Evolutionary conservation across 2,888 invertebrate species (phyloP), one percentile per base, ranked within the genome.

Genomic region (Pterostichus niger): DNA sequence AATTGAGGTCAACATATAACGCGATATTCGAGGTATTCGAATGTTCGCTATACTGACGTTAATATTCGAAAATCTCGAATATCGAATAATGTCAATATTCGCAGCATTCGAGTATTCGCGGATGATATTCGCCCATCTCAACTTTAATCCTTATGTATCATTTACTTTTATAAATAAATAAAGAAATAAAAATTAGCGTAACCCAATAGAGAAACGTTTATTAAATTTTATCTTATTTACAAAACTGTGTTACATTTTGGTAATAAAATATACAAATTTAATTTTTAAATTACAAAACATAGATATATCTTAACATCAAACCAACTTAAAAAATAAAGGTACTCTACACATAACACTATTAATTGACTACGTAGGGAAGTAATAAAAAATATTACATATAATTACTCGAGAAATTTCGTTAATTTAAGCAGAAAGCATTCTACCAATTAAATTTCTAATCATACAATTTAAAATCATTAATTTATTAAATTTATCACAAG

Each of bases 191-290:
- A 61, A 13, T 40, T 61, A 52, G 24, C 15, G 73, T 81, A 71
- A 71, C 71, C 71, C 71, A 81, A 81, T 46, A 79, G 52, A 71
- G 56, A 71, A 73, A 81, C 56, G 64, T 81, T 81, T 71, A 73
- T 71, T 56, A 40, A 81, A 73, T 81, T 54, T 76, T 7, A 82
- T 73, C 75, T 75, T 82, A 61, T 82, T 64, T 82, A 82, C 82
- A 82, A 64, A 82, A 82, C 40, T 64, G 59, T 73, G 64, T 68
- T 59, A 76, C 61, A 83, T 46, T 61, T 82, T 68, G 59, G 35
- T 75, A 75, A 59, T 82, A 75, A 73, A 82, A 82, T 82, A 82
- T 82, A 82, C 73, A 82, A 82, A 73, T 82, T 75, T 61, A 31
- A 59, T 59, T 77, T 81, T 77, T 40, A 54, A 81, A 82, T 75